Evolutionary conservation across 1,140 invertebrate genomes (phyloP).

Genomic region (Drosophila sturtevanti): DNA sequence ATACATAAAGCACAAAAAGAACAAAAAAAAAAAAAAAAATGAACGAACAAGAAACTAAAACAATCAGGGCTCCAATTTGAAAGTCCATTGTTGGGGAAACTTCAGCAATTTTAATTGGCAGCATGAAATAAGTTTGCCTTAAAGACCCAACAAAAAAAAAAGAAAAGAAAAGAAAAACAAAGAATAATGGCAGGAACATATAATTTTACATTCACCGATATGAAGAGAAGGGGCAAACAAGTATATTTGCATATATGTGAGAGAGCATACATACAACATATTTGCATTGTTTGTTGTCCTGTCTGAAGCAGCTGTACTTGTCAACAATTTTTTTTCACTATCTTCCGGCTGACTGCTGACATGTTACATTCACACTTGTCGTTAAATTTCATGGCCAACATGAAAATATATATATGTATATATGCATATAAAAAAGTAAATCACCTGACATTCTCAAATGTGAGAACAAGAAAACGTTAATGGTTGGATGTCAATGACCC

Average conservation of each 20-base stretch:
- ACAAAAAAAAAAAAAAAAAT: neutral
- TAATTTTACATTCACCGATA: neutral
- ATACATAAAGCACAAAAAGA: neutral
- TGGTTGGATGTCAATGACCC: neutral
- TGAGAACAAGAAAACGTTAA: conserved; percentile 7
- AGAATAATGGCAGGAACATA: neutral
- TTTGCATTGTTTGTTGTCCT: conserved; percentile 51
- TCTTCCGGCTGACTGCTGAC: conserved; percentile 26
- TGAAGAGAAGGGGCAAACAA: neutral
- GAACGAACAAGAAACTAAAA: conserved; percentile 1
- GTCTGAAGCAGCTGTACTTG: conserved; percentile 45
- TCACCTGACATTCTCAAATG: conserved; percentile 47
- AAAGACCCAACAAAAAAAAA: conserved; percentile 14
- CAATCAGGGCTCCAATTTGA: conserved; percentile 12
- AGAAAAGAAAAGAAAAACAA: neutral
- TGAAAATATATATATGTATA: conserved; percentile 48
- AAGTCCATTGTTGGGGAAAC: conserved; percentile 26
- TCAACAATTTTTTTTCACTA: conserved; percentile 48
- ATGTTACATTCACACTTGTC: conserved; percentile 34
- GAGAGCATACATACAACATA: conserved; percentile 28
- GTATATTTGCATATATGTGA: neutral
- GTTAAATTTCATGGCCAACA: conserved; percentile 71
- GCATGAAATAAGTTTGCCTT: conserved; percentile 1
- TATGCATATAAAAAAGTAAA: conserved; percentile 31
- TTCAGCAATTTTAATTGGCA: conserved; percentile 41